Conservation (phyloP, 2,888 invertebrate species). For the Aelia acuminata region DNA sequence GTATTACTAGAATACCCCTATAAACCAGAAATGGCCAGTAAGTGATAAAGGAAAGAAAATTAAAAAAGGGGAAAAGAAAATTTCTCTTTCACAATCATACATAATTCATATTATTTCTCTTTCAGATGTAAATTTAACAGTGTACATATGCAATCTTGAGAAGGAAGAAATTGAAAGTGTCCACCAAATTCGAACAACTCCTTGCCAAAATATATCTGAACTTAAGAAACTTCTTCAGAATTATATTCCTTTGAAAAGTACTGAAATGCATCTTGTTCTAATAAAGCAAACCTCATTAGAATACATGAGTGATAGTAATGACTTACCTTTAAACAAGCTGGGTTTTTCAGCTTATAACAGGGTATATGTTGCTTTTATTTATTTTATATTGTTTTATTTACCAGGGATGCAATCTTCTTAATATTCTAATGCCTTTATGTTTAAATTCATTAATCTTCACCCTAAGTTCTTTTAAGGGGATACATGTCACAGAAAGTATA, state of each 20-base stretch:
- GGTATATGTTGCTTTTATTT: background rate
- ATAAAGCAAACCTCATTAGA: constrained; percentile 28
- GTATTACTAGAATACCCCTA: too few relatives aligned
- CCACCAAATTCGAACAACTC: constrained; percentile 58
- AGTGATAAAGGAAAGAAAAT: too few relatives aligned
- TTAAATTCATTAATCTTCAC: too few relatives aligned
- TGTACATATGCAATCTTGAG: constrained; percentile 76
- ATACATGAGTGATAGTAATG: constrained; percentile 53
- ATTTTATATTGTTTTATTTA: too few relatives aligned
- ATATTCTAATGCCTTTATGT: too few relatives aligned
- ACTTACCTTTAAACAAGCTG: constrained; percentile 55
- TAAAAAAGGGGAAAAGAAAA: too few relatives aligned
- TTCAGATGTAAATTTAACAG: constrained; percentile 73
- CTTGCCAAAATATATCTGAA: constrained; percentile 59
- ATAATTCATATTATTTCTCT: background rate
- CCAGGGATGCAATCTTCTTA: too few relatives aligned
- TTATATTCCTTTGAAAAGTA: constrained; percentile 59
- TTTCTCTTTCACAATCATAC: background rate
- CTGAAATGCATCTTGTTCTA: constrained; percentile 61
- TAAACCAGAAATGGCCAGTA: too few relatives aligned
- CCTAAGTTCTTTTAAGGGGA: too few relatives aligned
- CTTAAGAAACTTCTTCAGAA: constrained; percentile 61
- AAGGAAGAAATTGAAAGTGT: constrained; percentile 72
- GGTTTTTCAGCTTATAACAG: constrained; percentile 58
- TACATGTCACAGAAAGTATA: too few relatives aligned